phyloP scores from a whole-genome alignment of 1,140 invertebrate genomes.

The Cherax destructor region DNA sequence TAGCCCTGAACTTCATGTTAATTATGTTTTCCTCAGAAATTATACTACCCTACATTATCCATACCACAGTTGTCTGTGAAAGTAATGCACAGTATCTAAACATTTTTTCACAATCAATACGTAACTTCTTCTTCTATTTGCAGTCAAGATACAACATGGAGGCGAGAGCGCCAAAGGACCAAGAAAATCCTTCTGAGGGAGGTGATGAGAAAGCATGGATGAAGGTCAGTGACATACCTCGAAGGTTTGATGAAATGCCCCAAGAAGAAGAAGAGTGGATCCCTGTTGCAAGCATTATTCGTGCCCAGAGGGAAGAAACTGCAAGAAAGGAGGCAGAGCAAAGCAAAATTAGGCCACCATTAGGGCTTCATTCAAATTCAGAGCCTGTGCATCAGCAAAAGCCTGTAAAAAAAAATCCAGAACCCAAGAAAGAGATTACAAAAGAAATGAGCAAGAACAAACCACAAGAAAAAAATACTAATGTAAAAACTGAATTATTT shows the following conservation, averaged over 20 bases:
- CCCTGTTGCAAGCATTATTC: conserved; percentile 39
- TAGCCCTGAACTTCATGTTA: no score
- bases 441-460: neutral
- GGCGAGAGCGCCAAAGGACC: neutral
- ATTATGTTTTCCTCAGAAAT: no score
- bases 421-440: neutral
- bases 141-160: neutral
- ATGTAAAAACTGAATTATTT: neutral
- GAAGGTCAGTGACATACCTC: conserved; percentile 18
- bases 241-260: conserved; percentile 42
- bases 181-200: neutral
- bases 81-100: no score
- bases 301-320: conserved; percentile 24
- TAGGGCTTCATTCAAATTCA: neutral
- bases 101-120: neutral
- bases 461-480: neutral
- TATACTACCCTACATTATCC: no score
- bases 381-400: neutral
- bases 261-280: conserved; percentile 23
- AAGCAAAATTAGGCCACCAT: conserved; percentile 26
- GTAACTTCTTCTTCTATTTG: neutral
- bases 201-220: conserved; percentile 19
- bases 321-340: conserved; percentile 15
- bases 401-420: neutral
- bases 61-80: no score